Evolutionary conservation across 2,113 vertebrate species (phyloP).

Genomic region (Sylvia atricapilla): DNA sequence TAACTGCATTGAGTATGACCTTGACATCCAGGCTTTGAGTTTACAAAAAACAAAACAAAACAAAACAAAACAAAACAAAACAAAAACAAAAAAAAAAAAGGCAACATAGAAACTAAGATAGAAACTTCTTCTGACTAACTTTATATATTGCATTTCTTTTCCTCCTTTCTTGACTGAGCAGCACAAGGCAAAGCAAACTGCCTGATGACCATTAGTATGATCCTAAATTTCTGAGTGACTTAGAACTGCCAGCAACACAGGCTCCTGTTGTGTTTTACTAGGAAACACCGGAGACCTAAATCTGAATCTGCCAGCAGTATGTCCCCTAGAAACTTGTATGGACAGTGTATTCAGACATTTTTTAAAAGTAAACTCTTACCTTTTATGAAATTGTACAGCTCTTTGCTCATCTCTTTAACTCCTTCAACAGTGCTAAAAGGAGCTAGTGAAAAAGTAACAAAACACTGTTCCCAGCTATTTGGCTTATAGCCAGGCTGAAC

Average conservation of each 20-base stretch:
- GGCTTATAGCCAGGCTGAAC: neutral
- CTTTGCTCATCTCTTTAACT: neutral
- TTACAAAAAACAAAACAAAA: neutral
- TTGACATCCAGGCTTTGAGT: neutral
- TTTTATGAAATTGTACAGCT: neutral
- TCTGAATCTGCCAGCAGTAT: neutral
- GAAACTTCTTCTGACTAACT: neutral
- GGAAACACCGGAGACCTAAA: neutral
- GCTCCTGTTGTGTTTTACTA: neutral
- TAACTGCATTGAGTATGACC: neutral
- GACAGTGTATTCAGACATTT: neutral
- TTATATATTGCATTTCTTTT: neutral
- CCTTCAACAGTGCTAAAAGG: neutral
- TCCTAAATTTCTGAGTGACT: neutral
- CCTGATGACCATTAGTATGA: neutral
- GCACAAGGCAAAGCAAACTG: neutral
- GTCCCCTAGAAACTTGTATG: neutral
- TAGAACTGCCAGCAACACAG: neutral
- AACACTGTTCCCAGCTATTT: neutral
- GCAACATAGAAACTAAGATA: neutral
- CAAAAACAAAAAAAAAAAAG: neutral
- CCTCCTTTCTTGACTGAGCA: neutral
- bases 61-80: too few species aligned
- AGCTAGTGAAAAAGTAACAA: neutral
- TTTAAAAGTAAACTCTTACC: neutral